Evolutionary conservation across 1,140 invertebrate species (phyloP).

Genomic region (Drosophila neocordata): DNA sequence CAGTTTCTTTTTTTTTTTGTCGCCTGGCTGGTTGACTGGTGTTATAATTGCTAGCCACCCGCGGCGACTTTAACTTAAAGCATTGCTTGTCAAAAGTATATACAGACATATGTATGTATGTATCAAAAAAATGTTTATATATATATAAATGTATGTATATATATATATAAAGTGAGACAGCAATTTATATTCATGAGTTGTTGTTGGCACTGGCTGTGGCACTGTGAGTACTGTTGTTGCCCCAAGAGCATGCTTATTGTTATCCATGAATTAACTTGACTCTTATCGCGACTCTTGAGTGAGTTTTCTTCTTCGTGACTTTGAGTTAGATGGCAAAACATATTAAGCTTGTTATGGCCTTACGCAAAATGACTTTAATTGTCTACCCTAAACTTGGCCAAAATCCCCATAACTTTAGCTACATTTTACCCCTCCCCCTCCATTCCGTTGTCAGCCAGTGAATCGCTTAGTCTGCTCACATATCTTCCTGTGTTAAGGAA

Average conservation of each 20-base stretch:
- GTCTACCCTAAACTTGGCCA: constrained; percentile 14
- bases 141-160: background rate
- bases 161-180: constrained; percentile 51
- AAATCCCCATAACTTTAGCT: background rate
- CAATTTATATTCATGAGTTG: constrained; percentile 81
- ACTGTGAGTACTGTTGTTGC: constrained; percentile 32
- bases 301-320: constrained; percentile 51
- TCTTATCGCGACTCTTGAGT: constrained; percentile 66
- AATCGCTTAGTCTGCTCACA: constrained; percentile 20
- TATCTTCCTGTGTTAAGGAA: constrained; percentile 46
- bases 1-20: constrained; percentile 17
- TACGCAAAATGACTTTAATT: constrained; percentile 68
- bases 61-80: constrained; percentile 56
- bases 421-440: background rate
- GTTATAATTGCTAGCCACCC: constrained; percentile 70
- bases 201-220: constrained; percentile 51
- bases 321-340: constrained; percentile 52
- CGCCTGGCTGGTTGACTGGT: background rate
- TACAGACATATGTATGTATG: background rate
- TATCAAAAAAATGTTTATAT: background rate
- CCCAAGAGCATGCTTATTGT: constrained; percentile 79
- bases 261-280: constrained; percentile 76
- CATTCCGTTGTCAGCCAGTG: background rate
- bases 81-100: background rate
- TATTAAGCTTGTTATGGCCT: constrained; percentile 62